Base-by-base conservation (phyloP, 1,140 invertebrate genomes). In the Tenebrio molitor region DNA sequence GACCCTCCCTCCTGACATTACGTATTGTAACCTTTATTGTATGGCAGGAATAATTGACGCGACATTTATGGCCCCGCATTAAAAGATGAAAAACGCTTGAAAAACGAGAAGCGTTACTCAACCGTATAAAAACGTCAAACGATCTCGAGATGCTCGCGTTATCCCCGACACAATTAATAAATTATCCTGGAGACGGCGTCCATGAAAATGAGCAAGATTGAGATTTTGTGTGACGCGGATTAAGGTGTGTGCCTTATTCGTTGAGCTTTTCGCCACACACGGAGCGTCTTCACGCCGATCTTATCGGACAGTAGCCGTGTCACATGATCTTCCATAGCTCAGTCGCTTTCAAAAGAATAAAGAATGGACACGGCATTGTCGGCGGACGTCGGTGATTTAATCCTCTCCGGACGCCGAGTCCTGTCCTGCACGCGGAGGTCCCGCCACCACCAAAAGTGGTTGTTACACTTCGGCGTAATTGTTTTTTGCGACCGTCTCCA, bases 231-330 rank as follows among this genome's bases (percentile, higher is more conserved):
- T 29, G 50, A 29, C 23, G 23, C 8, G 50, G 50, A 50, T 50
- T 50, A 50, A 50, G 44, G 44, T 50, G 44, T 50, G 44, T 50
- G 19, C 19, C 14, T 50, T 50, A 50, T 58, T 25, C 23, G 50
- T 58, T 58, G 12, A 58, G 25, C 36, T 44, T 66, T 66, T 66
- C 64, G 64, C 64, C 64, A 66, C 64, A 66, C 64, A 66, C 36
- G 36, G 17, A 15, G 64, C 33, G 36, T 42, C 64, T 66, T 66
- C 64, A 46, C 64, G 64, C 64, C 64, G 64, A 66, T 66, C 64
- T 66, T 66, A 66, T 66, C 64, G 15, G 33, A 66, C 64, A 21
- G 64, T 66, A 66, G 64, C 64, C 21, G 36, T 66, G 64, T 66
- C 64, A 66, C 64, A 33, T 66, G 64, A 66, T 66, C 64, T 46